Evolutionary conservation across 2,113 vertebrate genomes (phyloP), one percentile per base, ranked within the genome.

Genomic region (Trichechus manatus): DNA sequence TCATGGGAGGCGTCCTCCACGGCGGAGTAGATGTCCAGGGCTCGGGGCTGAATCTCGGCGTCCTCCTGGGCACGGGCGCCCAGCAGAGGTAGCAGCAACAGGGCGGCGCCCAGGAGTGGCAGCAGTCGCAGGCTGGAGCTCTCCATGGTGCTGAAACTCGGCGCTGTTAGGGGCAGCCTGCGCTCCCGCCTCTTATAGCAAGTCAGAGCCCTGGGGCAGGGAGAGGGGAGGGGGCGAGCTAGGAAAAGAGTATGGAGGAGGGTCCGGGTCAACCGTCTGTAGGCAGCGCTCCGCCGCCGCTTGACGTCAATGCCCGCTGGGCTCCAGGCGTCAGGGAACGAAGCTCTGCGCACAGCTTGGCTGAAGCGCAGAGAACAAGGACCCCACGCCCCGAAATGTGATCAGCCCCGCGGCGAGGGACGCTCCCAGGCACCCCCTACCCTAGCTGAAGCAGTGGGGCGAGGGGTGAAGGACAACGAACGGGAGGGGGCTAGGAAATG

Each of bases 81-180:
- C 89, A 98, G 84, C 91, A 98, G 95, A 53, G 98, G 93, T 5
- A 98, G 81, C 88, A 99, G 92, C 82, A 98, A 83, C 42, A 98
- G 92, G 66, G 98, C 97, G 80, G 98, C 97, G 39, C 97, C 98
- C 81, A 98, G 97, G 25, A 98, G 68, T 6, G 98, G 97, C 68
- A 98, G 97, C 85, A 98, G 97, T 42, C 96, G 89, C 59, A 97
- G 56, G 33, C 98, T 98, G 95, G 97, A 59, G 97, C 98, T 99
- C 98, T 99, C 99, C 99, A 99, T 99, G 98, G 98, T 99, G 89
- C 98, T 98, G 98, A 97, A 97, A 80, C 31, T 56, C 87, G 33
- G 59, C 36, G 75, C 74, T 70, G 59, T 83, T 22, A 15, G n/a
- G n/a, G 84, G 33, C 74, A 1, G 56, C 42, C 77, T 29, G 68